phyloP scores from a whole-genome alignment of 2,113 vertebrate genomes.

The Leuciscus idus region DNA sequence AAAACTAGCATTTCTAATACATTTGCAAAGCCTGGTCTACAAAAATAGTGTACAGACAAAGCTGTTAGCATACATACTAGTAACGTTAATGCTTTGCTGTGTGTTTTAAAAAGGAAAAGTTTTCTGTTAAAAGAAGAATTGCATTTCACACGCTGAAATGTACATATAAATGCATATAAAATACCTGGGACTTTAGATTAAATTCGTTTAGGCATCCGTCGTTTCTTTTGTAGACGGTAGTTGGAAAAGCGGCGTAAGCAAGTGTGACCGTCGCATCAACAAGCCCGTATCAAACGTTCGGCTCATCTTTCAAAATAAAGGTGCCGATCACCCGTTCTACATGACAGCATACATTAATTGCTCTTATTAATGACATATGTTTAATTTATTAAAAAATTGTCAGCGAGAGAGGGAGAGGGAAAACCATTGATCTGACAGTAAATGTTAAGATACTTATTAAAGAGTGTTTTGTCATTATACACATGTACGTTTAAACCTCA shows the following conservation, averaged over 20 bases:
- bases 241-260: background rate
- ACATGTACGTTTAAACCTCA: background rate
- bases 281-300: background rate
- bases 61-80: background rate
- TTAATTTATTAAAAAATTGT: background rate
- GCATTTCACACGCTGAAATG: background rate
- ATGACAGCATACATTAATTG: background rate
- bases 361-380: background rate
- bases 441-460: background rate
- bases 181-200: conserved; percentile 8
- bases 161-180: background rate
- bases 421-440: background rate
- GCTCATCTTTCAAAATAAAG: conserved; percentile 12
- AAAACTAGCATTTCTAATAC: background rate
- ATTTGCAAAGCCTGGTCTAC: background rate
- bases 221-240: background rate
- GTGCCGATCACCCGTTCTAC: background rate
- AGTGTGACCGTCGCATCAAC: background rate
- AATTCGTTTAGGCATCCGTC: background rate
- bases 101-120: background rate
- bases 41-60: background rate
- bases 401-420: too few species aligned
- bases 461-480: background rate
- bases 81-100: background rate
- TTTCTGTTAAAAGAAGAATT: background rate